Percentiles rank a stretch among this genome's conserved stretches.
These are phyloP conservation scores for Clitarchus hookeri DNA, from an alignment of 2,888 invertebrate species.

Conservation along the genomic window DNA sequence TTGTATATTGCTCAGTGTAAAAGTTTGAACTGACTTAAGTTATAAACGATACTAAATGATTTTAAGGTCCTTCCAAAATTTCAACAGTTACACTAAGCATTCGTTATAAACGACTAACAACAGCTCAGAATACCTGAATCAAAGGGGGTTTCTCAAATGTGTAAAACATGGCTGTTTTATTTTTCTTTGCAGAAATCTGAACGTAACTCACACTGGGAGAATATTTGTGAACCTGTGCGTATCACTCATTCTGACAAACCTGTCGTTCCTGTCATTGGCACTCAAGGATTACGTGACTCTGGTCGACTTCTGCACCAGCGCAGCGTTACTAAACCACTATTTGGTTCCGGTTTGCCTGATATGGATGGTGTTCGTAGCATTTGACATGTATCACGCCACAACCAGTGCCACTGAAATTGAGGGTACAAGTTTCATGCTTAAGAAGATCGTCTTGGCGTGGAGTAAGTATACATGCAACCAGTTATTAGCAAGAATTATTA, in stretches of 20 bases:
- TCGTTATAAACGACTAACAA: too few relatives aligned
- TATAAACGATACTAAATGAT: too few relatives aligned
- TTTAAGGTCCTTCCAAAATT: too few relatives aligned
- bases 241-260: background rate
- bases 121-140: too few relatives aligned
- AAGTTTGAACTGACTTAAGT: too few relatives aligned
- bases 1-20: too few relatives aligned
- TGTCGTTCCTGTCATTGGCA: background rate
- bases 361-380: background rate
- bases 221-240: slow-evolving; percentile 8
- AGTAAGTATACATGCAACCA: background rate
- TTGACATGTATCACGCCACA: background rate
- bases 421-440: background rate
- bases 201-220: background rate
- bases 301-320: background rate
- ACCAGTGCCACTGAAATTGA: background rate
- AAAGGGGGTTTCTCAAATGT: background rate
- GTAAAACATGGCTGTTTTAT: background rate
- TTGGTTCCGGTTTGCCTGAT: background rate
- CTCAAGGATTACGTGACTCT: slow-evolving; percentile 6
- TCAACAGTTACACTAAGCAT: too few relatives aligned
- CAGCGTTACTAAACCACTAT: background rate
- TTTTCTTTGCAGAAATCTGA: background rate
- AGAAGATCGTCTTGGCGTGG: background rate
- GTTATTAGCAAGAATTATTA: too few relatives aligned